phyloP scores from a whole-genome alignment of 1,140 invertebrate species.

The Caenorhabditis latens region DNA sequence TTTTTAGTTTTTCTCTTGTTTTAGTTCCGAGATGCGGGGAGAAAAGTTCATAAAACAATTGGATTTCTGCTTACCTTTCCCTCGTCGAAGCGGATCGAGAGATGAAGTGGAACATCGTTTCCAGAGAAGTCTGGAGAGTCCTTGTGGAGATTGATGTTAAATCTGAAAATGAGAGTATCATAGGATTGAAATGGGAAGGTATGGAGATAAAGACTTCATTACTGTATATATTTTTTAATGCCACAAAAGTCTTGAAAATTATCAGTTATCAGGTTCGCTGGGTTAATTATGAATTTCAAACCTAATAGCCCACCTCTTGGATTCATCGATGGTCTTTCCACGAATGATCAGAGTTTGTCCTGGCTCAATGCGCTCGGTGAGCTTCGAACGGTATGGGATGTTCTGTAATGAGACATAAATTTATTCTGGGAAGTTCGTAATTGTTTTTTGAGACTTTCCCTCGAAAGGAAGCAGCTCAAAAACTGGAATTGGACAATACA shows the following conservation, averaged over 20 bases:
- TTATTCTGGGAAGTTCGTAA: neutral
- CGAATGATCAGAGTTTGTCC: slow-evolving; percentile 67
- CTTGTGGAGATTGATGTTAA: slow-evolving; percentile 67
- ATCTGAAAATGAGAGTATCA: slow-evolving; percentile 27
- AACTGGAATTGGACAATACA: neutral
- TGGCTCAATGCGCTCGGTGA: slow-evolving; percentile 66
- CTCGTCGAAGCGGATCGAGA: slow-evolving; percentile 66
- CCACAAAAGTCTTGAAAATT: too few species aligned
- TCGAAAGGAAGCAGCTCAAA: neutral
- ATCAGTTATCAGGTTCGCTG: too few species aligned
- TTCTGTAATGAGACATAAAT: slow-evolving; percentile 55
- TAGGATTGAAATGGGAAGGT: neutral
- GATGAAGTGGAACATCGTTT: slow-evolving; percentile 67
- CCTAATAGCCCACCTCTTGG: slow-evolving; percentile 59
- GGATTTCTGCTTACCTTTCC: slow-evolving; percentile 59
- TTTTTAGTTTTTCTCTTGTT: neutral
- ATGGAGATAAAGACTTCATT: too few species aligned
- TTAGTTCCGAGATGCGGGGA: neutral
- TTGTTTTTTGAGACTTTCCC: slow-evolving; percentile 4
- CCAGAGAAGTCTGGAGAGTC: slow-evolving; percentile 65
- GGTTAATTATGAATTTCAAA: neutral
- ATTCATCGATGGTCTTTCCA: slow-evolving; percentile 66
- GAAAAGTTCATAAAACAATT: neutral
- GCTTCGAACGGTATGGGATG: slow-evolving; percentile 65
- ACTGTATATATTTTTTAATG: too few species aligned